Conservation (phyloP, 2,797 vertebrate genomes). For the Aphelocoma californica region DNA sequence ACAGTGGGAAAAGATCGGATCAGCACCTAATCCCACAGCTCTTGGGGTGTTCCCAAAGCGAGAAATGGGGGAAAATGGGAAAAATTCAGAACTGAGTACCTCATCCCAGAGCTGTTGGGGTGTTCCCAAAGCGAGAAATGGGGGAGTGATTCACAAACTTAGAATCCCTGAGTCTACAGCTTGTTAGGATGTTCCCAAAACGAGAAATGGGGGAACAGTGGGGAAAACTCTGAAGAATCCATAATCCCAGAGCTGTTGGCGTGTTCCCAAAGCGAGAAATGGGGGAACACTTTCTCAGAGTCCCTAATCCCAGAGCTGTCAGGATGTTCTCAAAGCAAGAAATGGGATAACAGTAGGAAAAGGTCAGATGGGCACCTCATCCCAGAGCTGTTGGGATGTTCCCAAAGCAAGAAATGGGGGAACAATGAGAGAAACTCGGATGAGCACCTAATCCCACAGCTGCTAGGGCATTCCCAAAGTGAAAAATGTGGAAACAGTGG, state of each 20-base stretch:
- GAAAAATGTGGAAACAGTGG: background rate
- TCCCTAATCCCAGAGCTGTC: background rate
- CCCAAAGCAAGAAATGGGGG: background rate
- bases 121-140: background rate
- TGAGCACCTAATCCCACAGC: background rate
- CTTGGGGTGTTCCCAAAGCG: background rate
- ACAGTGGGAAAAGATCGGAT: accelerated
- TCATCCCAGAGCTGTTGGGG: accelerated
- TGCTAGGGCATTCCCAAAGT: background rate
- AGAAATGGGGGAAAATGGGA: background rate
- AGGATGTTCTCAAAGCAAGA: background rate
- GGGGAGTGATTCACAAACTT: background rate
- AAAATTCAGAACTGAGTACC: accelerated
- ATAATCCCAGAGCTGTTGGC: background rate
- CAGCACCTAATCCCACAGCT: background rate
- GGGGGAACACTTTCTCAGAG: background rate
- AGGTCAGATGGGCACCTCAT: accelerated
- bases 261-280: background rate
- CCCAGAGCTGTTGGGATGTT: accelerated
- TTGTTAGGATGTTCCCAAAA: background rate
- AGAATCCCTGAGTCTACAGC: too few relatives aligned
- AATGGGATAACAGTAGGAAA: background rate
- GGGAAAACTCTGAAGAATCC: accelerated
- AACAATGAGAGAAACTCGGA: background rate
- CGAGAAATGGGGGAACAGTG: background rate